phyloP scores from a whole-genome alignment of 92 coral and sea anemone species.

The Siderastrea radians region DNA sequence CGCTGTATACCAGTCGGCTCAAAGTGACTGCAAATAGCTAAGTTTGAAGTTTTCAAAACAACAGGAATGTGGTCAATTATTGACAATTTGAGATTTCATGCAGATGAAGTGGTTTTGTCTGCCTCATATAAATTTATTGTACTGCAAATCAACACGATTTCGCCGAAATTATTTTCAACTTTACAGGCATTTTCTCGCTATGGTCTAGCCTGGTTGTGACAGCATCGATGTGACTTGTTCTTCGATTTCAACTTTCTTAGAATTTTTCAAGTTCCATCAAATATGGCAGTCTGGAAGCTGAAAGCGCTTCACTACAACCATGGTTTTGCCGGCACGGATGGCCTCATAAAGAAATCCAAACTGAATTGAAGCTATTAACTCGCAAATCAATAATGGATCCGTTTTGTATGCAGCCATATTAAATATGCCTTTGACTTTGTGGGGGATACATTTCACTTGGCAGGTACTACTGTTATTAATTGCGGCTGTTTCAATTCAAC shows the following conservation, averaged over 20 bases:
- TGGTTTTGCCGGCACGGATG: background rate
- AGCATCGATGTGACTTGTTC: background rate
- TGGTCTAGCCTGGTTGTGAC: background rate
- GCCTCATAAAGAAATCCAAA: background rate
- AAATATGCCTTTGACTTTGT: background rate
- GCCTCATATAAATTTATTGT: background rate
- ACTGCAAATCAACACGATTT: background rate
- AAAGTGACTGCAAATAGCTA: background rate
- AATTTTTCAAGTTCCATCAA: background rate
- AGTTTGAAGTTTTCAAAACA: background rate
- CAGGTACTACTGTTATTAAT: conserved; percentile 12
- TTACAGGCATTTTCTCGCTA: background rate
- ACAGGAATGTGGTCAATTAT: background rate
- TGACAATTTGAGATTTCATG: conserved; percentile 12
- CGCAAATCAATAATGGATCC: background rate
- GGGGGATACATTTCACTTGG: background rate
- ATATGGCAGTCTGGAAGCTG: background rate
- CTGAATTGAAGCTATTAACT: background rate
- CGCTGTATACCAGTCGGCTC: conserved; percentile 19
- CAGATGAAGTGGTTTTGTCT: background rate
- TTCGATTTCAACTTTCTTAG: background rate
- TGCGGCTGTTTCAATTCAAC: conserved; percentile 14
- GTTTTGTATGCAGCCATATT: background rate
- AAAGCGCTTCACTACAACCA: background rate
- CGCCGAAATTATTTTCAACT: background rate